Conservation (phyloP, 2,888 invertebrate genomes). For the Hirtodrosophila duncani region DNA sequence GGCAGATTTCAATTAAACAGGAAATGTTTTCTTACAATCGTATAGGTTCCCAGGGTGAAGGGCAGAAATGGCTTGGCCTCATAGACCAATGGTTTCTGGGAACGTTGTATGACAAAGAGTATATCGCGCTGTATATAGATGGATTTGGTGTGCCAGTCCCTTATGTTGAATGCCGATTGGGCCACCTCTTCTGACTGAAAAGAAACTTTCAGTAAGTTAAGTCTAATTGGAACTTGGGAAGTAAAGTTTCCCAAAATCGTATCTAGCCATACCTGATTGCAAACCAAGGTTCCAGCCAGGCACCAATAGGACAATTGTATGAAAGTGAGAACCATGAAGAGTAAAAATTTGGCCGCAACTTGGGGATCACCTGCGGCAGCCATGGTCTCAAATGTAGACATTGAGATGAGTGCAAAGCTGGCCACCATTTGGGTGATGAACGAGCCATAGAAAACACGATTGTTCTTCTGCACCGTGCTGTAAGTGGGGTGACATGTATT, state of each 20-base stretch:
- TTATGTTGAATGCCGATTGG: slow-evolving; percentile 63
- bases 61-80: slow-evolving; percentile 63
- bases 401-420: slow-evolving; percentile 69
- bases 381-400: slow-evolving; percentile 70
- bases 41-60: slow-evolving; percentile 67
- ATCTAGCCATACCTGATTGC: slow-evolving; percentile 52
- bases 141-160: slow-evolving; percentile 59
- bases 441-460: slow-evolving; percentile 54
- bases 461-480: slow-evolving; percentile 48
- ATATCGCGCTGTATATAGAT: slow-evolving; percentile 55
- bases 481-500: not conserved
- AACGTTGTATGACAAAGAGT: slow-evolving; percentile 63
- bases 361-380: slow-evolving; percentile 54
- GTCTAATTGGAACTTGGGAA: not conserved
- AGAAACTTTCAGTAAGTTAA: not conserved
- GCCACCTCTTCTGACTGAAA: slow-evolving; percentile 68
- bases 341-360: slow-evolving; percentile 64
- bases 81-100: slow-evolving; percentile 68
- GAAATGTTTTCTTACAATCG: slow-evolving; percentile 69
- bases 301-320: slow-evolving; percentile 73
- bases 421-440: slow-evolving; percentile 66
- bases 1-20: too few species aligned
- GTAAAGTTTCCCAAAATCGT: not conserved
- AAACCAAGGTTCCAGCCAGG: slow-evolving; percentile 58
- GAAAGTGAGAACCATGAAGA: slow-evolving; percentile 59